Percentiles rank a stretch among this genome's conserved stretches.
phyloP scores from a whole-genome alignment of 2,113 vertebrate species.

The Lampris megalopsis region DNA sequence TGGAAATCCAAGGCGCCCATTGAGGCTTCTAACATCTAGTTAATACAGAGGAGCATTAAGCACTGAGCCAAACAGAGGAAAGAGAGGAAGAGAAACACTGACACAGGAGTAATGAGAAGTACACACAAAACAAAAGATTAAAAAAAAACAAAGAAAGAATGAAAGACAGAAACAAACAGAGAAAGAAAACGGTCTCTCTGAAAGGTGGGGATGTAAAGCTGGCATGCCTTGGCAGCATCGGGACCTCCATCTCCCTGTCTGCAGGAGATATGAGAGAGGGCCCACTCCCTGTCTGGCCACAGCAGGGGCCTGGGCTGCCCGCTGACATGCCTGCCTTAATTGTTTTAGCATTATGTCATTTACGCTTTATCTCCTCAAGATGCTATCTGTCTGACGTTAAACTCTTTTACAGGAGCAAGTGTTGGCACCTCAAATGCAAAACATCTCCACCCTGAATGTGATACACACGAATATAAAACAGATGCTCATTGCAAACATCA shows the following conservation, averaged over 20 bases:
- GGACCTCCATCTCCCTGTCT: conserved; percentile 73
- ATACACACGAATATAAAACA: conserved; percentile 1
- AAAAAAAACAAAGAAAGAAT: conserved; percentile 18
- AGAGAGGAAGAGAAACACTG: too few relatives aligned
- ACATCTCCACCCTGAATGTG: conserved; percentile 32
- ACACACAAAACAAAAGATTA: background rate
- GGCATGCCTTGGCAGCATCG: conserved; percentile 47
- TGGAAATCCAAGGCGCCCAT: too few relatives aligned
- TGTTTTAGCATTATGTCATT: conserved; percentile 88
- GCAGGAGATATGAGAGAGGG: conserved; percentile 84
- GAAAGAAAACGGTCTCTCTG: conserved; percentile 8
- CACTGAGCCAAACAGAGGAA: too few relatives aligned
- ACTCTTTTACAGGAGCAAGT: conserved; percentile 84
- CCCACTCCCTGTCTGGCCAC: conserved; percentile 79
- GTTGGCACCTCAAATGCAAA: conserved; percentile 83
- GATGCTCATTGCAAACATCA: conserved; percentile 19
- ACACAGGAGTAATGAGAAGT: too few relatives aligned
- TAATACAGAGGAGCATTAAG: too few relatives aligned
- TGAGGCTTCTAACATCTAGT: too few relatives aligned
- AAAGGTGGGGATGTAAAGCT: conserved; percentile 33
- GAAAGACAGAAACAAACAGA: background rate
- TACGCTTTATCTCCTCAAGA: conserved; percentile 85
- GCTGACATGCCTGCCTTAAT: conserved; percentile 87
- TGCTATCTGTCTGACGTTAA: conserved; percentile 86
- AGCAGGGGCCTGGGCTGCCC: conserved; percentile 59